Evolutionary conservation across 2,888 invertebrate species (phyloP).

Genomic region (Xylota sylvarum): DNA sequence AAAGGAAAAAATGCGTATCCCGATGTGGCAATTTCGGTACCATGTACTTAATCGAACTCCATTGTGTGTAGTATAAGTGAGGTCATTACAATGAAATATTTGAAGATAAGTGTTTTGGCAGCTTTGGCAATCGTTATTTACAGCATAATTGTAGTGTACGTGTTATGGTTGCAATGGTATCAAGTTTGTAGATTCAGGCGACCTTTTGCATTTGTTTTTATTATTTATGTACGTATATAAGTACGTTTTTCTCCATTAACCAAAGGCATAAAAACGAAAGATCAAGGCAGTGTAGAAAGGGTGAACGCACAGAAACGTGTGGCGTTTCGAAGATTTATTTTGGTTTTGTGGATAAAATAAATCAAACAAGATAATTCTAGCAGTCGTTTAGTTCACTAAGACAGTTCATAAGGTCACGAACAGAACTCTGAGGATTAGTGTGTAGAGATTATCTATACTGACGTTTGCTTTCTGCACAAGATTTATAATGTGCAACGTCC

Average conservation of each 20-base stretch:
- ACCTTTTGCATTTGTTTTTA: neutral
- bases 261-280: neutral
- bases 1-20: neutral
- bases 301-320: neutral
- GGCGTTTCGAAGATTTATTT: neutral
- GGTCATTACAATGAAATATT: constrained; percentile 58
- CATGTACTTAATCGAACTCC: constrained; percentile 54
- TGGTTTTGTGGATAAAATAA: too few relatives aligned
- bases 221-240: neutral
- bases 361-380: too few relatives aligned
- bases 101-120: constrained; percentile 55
- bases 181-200: neutral
- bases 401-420: too few relatives aligned
- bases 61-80: constrained; percentile 41
- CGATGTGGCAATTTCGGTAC: constrained; percentile 20
- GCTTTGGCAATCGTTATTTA: constrained; percentile 47
- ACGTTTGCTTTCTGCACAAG: too few relatives aligned
- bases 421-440: too few relatives aligned
- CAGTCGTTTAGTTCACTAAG: too few relatives aligned
- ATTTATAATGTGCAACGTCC: too few relatives aligned
- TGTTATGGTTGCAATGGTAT: neutral
- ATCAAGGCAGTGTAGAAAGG: neutral
- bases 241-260: neutral
- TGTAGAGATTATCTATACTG: too few relatives aligned
- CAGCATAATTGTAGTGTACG: constrained; percentile 10